Base-by-base conservation (phyloP, 64 coral and sea anemone species). In the Catalaphyllia jardinei region DNA sequence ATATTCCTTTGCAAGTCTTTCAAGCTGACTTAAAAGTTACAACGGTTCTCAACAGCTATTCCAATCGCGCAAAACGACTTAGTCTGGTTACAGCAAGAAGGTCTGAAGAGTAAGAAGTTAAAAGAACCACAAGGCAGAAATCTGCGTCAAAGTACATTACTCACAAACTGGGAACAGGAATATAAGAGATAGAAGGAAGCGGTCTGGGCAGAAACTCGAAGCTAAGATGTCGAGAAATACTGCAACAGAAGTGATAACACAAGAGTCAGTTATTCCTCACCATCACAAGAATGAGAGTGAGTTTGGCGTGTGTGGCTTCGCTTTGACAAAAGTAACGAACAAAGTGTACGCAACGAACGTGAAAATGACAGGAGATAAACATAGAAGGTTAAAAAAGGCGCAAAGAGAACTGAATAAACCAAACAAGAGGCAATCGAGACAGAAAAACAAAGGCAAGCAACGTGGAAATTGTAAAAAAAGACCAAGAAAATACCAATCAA, bases 171-270 rank as follows among this genome's bases (percentile, higher is more conserved):
- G 63, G 62, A 71, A 85, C 81, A 85, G 81, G 81, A 85, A 85
- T 85, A 71, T 71, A 85, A 0, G 81, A 85, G 25, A 85, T 71
- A 60, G 74, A 92, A 79, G 72, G 81, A 69, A 35, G 81, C 39
- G 60, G 62, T 64, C 60, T 85, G 33, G 90, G 90, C 14, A 92
- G 83, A 79, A 79, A 92, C 75, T 92, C 90, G 90, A 78, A 79
- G 90, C 90, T 92, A 75, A 65, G 75, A 86, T 92, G 83, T 65
- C 89, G 79, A 91, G 71, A 75, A 60, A 88, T 57, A n/a, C 86
- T 74, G 74, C 71, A 88, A 77, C 10, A 85, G 4, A 85, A 83
- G 63, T 85, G 10, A 71, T 10, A 85, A 35, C 19, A 85, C 63
- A 50, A 85, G 35, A 10, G 39, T 71, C 33, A 85, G 35, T 71